phyloP scores from a whole-genome alignment of 2,113 vertebrate genomes.

The Grammomys dolichurus region DNA sequence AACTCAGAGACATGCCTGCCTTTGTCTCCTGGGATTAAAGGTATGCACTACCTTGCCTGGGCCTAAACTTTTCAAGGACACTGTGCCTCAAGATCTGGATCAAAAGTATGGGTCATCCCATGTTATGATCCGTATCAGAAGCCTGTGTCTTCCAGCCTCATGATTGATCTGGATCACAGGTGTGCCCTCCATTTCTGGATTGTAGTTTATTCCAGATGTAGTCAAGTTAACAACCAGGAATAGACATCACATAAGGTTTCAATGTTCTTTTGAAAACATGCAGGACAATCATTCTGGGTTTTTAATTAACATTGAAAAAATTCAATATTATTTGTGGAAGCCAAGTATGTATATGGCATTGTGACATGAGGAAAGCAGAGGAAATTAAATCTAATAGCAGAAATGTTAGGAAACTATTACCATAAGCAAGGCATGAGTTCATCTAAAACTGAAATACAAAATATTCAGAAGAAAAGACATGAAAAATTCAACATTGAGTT shows the following conservation, averaged over 20 bases:
- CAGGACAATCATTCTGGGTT: background rate
- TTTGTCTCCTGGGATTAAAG: no score
- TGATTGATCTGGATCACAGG: no score
- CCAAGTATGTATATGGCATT: background rate
- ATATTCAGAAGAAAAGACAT: background rate
- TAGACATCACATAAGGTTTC: background rate
- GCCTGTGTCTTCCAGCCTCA: no score
- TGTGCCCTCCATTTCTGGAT: no score
- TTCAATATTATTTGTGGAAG: background rate
- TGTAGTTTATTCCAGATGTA: no score
- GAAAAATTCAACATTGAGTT: background rate
- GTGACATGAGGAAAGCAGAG: background rate
- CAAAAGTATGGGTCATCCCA: no score
- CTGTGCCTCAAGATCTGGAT: no score
- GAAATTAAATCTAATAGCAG: background rate
- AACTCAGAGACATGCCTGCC: no score
- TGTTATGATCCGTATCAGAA: no score
- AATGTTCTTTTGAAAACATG: background rate
- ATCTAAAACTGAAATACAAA: background rate
- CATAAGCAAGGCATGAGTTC: background rate
- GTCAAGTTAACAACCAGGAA: no score
- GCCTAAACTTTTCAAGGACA: no score
- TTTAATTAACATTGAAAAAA: background rate
- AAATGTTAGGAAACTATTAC: background rate
- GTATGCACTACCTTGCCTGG: no score